A percentile compares a stretch with the other conserved stretches of the same genome.
Conservation (phyloP, 1,140 invertebrate genomes). For the Drosophila pseudoobscura region DNA sequence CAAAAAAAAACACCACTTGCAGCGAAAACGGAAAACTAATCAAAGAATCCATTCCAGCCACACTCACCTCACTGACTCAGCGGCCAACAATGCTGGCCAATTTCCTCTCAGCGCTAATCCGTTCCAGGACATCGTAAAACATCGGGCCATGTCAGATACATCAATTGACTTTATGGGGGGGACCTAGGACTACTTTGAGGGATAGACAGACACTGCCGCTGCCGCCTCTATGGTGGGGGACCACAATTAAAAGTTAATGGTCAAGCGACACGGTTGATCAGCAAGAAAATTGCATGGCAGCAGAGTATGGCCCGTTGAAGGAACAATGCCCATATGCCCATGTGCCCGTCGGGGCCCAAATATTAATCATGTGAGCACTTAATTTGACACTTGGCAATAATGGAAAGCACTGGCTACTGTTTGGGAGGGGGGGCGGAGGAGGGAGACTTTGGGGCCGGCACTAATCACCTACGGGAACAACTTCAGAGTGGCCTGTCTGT, state of each 20-base stretch:
- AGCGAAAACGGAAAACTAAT: background rate
- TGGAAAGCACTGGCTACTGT: constrained; percentile 66
- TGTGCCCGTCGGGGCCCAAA: constrained; percentile 32
- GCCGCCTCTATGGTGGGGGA: constrained; percentile 8
- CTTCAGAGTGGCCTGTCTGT: constrained; percentile 74
- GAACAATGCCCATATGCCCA: constrained; percentile 41
- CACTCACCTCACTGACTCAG: constrained; percentile 19
- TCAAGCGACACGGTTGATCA: constrained; percentile 76
- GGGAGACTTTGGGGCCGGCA: constrained; percentile 39
- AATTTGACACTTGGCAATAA: constrained; percentile 81
- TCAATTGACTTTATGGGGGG: constrained; percentile 51
- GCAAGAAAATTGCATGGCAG: constrained; percentile 61
- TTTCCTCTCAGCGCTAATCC: constrained; percentile 31
- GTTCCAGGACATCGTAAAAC: constrained; percentile 44
- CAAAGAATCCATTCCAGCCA: background rate
- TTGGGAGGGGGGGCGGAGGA: background rate
- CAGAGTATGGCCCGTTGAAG: background rate
- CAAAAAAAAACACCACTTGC: background rate
- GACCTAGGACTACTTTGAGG: constrained; percentile 54
- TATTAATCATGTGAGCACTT: constrained; percentile 80
- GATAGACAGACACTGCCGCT: constrained; percentile 6
- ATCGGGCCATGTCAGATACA: constrained; percentile 47
- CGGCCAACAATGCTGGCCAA: constrained; percentile 11
- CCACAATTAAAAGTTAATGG: constrained; percentile 75
- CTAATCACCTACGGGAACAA: constrained; percentile 77